These are phyloP conservation scores for Scomber colias DNA, from an alignment of 2,113 vertebrate species.

Conservation along the genomic window DNA sequence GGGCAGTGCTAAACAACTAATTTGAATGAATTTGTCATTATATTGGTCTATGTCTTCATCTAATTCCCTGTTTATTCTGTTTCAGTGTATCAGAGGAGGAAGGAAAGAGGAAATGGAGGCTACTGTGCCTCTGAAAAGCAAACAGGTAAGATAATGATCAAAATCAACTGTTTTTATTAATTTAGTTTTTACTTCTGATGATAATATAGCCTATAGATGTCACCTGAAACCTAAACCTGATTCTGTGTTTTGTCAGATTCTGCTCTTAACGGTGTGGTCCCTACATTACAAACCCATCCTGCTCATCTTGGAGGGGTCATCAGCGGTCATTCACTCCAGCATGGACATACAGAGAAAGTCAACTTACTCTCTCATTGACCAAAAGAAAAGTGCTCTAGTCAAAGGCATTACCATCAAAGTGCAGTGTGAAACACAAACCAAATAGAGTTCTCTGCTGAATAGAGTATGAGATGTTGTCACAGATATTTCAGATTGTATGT, in stretches of 20 bases:
- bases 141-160: constrained; percentile 51
- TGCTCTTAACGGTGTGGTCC: neutral
- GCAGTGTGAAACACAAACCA: constrained; percentile 13
- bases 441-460: constrained; percentile 46
- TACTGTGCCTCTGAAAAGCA: constrained; percentile 21
- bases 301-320: constrained; percentile 3
- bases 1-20: neutral
- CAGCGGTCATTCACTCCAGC: constrained; percentile 26
- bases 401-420: neutral
- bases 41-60: constrained; percentile 25
- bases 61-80: neutral
- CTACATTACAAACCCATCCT: constrained; percentile 4
- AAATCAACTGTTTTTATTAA: neutral
- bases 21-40: constrained; percentile 14
- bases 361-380: constrained; percentile 61
- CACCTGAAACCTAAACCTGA: rapidly evolving
- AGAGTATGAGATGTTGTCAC: neutral
- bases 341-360: constrained; percentile 48
- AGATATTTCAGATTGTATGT: constrained; percentile 25
- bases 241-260: constrained; percentile 32
- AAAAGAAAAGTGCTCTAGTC: neutral
- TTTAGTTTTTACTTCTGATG: neutral
- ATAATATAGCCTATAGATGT: neutral
- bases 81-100: constrained; percentile 67
- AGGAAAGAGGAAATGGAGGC: constrained; percentile 2